A percentile compares a stretch with the other conserved stretches of the same genome.
Evolutionary conservation across 2,888 invertebrate genomes (phyloP).

Genomic region (Laspeyria flexula): DNA sequence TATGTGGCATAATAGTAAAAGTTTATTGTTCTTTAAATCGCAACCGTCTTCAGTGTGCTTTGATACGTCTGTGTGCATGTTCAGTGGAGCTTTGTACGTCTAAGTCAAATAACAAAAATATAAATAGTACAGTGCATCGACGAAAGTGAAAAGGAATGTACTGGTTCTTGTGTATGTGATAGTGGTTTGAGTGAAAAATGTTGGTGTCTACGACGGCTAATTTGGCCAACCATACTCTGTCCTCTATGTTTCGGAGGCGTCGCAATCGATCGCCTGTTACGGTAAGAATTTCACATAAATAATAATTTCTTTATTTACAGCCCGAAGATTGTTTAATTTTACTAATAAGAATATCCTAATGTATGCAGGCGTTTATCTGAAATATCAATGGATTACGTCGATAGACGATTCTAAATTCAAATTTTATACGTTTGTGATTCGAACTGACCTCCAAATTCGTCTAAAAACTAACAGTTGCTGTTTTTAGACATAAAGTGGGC

Average conservation of each 20-base stretch:
- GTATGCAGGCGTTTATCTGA: too few species aligned
- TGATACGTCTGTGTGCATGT: conserved; percentile 34
- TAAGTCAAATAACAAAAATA: conserved; percentile 1
- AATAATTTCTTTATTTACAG: neutral
- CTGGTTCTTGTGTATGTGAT: conserved; percentile 44
- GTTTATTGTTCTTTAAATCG: conserved; percentile 48
- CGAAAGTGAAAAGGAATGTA: conserved; percentile 40
- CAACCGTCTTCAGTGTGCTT: conserved; percentile 45
- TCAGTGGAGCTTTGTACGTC: conserved; percentile 11
- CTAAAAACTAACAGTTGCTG: neutral
- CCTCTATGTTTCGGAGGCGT: conserved; percentile 71
- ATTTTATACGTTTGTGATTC: neutral
- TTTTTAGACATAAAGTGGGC: conserved; percentile 13
- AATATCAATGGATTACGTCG: too few species aligned
- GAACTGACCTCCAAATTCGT: neutral
- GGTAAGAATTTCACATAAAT: conserved; percentile 51
- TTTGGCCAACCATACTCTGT: conserved; percentile 65
- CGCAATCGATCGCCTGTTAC: conserved; percentile 57
- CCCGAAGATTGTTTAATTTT: too few species aligned
- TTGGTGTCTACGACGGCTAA: conserved; percentile 67
- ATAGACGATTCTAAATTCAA: too few species aligned
- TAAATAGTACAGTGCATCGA: conserved; percentile 23
- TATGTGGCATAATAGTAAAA: conserved; percentile 48
- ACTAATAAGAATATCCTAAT: too few species aligned
- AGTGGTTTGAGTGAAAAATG: conserved; percentile 54